Percentiles rank a stretch among this genome's conserved stretches.
phyloP scores from a whole-genome alignment of 2,113 vertebrate genomes.

The Prunella fulvescens region DNA sequence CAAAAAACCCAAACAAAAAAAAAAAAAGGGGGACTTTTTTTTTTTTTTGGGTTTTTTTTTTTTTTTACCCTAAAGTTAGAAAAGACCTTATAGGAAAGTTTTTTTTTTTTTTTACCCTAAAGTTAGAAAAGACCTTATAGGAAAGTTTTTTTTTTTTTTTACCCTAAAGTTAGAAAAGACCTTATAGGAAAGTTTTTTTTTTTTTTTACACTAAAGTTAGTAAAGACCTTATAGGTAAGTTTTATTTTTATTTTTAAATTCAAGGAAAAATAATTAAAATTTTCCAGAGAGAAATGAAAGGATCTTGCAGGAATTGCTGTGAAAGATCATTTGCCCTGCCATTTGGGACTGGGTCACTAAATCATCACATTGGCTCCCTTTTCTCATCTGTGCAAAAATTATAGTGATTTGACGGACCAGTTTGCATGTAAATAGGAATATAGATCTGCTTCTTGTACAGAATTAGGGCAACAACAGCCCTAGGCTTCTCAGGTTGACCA shows the following conservation, averaged over 20 bases:
- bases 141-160: background rate
- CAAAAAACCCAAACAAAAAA: too few species aligned
- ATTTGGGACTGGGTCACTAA: background rate
- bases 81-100: background rate
- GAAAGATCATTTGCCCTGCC: background rate
- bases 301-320: background rate
- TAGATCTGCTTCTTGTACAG: background rate
- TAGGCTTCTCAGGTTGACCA: slow-evolving; percentile 55
- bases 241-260: background rate
- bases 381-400: background rate
- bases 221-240: background rate
- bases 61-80: background rate
- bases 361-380: background rate
- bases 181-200: background rate
- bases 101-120: background rate
- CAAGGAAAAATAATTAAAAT: background rate
- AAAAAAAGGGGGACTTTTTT: too few species aligned
- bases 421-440: slow-evolving; percentile 20
- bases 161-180: background rate
- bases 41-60: background rate
- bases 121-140: background rate
- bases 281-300: background rate
- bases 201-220: background rate
- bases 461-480: slow-evolving; percentile 54
- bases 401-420: background rate